Conservation (phyloP, 2,113 vertebrate species). For the Anarhynchus alexandrinus region DNA sequence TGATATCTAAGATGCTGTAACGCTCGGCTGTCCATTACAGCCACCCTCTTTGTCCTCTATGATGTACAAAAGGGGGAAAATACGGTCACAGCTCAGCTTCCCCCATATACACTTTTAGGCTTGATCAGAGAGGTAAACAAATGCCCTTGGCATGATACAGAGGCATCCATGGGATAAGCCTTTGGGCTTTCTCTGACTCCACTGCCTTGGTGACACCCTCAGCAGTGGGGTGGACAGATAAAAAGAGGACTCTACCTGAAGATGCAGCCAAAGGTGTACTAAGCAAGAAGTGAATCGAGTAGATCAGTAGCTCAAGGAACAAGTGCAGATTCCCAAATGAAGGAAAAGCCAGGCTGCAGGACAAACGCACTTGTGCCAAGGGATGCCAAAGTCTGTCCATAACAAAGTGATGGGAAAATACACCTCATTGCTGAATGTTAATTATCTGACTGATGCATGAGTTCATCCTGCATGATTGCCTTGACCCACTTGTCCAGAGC, state of each 20-base stretch:
- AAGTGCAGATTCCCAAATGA: not conserved
- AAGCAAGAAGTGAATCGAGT: rapidly evolving
- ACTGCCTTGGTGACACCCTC: not conserved
- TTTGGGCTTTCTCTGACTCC: not conserved
- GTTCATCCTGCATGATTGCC: not conserved
- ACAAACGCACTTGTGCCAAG: rapidly evolving
- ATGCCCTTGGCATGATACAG: not conserved
- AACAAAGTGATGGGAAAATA: not conserved
- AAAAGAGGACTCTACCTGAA: not conserved
- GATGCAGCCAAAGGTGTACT: not conserved
- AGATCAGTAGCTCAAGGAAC: not conserved
- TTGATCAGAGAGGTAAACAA: not conserved
- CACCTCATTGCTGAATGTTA: not conserved
- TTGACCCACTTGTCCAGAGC: not conserved
- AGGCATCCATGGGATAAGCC: not conserved
- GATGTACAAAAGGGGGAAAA: not conserved
- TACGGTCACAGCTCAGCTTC: not conserved
- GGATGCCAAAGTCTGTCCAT: not conserved
- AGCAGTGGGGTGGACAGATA: not conserved
- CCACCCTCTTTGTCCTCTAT: not conserved
- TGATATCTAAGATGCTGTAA: not conserved
- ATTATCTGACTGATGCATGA: not conserved
- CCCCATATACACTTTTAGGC: not conserved
- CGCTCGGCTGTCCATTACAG: not conserved
- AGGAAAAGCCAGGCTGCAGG: not conserved